phyloP scores from a whole-genome alignment of 2,113 vertebrate species.

The Pongo abelii region DNA sequence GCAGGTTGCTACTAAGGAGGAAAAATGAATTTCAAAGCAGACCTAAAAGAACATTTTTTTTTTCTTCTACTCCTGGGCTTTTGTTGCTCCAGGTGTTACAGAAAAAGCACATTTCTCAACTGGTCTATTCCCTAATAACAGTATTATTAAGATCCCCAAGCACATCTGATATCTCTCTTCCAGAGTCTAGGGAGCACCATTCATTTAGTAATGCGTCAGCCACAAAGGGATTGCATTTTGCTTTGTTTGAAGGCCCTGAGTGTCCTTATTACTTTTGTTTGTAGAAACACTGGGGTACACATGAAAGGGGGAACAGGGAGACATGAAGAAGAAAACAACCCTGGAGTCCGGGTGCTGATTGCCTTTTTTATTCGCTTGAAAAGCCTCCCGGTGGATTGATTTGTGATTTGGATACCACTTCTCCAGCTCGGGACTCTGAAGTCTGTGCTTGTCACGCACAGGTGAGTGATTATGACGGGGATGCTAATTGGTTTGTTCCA shows the following conservation, averaged over 20 bases:
- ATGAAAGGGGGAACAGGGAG: slow-evolving; percentile 72
- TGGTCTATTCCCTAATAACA: slow-evolving; percentile 72
- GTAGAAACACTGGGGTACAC: slow-evolving; percentile 75
- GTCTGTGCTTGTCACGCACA: slow-evolving; percentile 60
- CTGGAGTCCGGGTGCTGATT: slow-evolving; percentile 35
- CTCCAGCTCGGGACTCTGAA: slow-evolving; percentile 64
- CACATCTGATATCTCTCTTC: slow-evolving; percentile 71
- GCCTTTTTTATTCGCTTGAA: slow-evolving; percentile 69
- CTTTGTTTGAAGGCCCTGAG: slow-evolving; percentile 82
- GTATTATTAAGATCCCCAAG: slow-evolving; percentile 78
- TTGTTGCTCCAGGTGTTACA: slow-evolving; percentile 82
- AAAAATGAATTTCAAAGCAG: slow-evolving; percentile 81
- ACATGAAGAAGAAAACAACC: not conserved
- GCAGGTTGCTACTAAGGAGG: slow-evolving; percentile 70
- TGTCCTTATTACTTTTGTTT: slow-evolving; percentile 85
- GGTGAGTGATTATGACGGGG: slow-evolving; percentile 53
- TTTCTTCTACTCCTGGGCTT: slow-evolving; percentile 66
- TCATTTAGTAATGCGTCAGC: slow-evolving; percentile 76
- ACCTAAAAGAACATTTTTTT: slow-evolving; percentile 67
- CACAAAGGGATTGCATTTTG: slow-evolving; percentile 77
- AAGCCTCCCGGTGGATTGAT: slow-evolving; percentile 81
- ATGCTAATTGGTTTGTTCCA: not conserved
- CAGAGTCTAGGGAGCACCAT: not conserved
- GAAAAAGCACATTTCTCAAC: slow-evolving; percentile 80
- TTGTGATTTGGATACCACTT: slow-evolving; percentile 74